Evolutionary conservation across 2,888 invertebrate species (phyloP).

Genomic region (Seladonia tumulorum): DNA sequence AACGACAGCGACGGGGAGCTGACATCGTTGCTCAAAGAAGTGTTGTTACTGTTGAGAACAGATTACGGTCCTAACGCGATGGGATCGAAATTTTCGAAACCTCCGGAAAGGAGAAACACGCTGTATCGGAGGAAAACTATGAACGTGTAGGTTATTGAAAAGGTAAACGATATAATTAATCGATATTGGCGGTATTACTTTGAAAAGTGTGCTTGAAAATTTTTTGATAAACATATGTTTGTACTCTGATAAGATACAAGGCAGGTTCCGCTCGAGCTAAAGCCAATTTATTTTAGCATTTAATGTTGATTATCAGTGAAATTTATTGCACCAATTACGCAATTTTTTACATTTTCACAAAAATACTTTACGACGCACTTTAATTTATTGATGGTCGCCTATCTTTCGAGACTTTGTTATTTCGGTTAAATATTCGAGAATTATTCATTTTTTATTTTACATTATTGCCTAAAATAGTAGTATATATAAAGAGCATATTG

Average conservation of each 20-base stretch:
- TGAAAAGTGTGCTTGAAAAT: background rate
- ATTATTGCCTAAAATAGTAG: background rate
- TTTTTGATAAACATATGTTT: background rate
- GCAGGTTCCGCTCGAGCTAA: background rate
- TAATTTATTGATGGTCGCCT: background rate
- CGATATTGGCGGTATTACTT: background rate
- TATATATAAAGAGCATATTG: background rate
- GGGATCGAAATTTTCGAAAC: conserved; percentile 16
- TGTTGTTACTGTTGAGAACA: conserved; percentile 52
- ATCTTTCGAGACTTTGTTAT: too few relatives aligned
- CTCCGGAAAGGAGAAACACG: conserved; percentile 17
- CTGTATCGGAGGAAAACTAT: conserved; percentile 36
- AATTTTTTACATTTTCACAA: too few relatives aligned
- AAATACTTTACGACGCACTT: background rate
- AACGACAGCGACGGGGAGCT: conserved; percentile 41
- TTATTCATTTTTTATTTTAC: background rate
- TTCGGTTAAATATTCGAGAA: too few relatives aligned
- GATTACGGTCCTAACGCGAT: conserved; percentile 7
- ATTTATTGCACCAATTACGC: too few relatives aligned
- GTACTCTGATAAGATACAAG: background rate
- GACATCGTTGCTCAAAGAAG: conserved; percentile 51
- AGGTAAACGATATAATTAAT: background rate
- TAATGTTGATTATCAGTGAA: background rate
- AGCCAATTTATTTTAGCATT: background rate
- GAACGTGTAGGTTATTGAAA: conserved; percentile 19